A percentile compares a stretch with the other conserved stretches of the same genome.
These are phyloP conservation scores for Phasianus colchicus DNA, from an alignment of 2,113 vertebrate species.

Conservation along the genomic window DNA sequence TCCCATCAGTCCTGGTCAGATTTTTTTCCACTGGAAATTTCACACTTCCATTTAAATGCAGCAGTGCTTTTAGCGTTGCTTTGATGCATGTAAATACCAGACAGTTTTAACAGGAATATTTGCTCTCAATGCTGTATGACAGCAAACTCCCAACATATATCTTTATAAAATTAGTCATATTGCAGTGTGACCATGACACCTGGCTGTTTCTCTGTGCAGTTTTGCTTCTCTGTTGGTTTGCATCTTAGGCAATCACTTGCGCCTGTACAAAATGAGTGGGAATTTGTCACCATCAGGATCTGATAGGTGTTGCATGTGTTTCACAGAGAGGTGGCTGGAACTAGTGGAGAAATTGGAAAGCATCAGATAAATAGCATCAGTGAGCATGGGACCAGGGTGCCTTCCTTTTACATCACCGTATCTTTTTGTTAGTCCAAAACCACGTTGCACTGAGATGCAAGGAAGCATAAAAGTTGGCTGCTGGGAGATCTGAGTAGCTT, in stretches of 20 bases:
- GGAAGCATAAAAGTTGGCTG: not conserved
- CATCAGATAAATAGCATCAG: not conserved
- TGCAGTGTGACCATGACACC: not conserved
- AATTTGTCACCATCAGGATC: not conserved
- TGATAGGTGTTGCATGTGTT: not conserved
- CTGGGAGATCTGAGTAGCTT: constrained; percentile 1
- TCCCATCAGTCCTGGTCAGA: not conserved
- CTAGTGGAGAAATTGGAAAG: too few relatives aligned
- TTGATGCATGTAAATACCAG: not conserved
- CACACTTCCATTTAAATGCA: too few relatives aligned
- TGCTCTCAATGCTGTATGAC: not conserved
- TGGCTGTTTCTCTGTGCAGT: not conserved
- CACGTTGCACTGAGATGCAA: not conserved
- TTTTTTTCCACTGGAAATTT: not conserved
- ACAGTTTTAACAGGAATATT: not conserved
- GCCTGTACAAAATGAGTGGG: too few relatives aligned
- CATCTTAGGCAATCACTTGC: not conserved
- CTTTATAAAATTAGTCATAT: not conserved
- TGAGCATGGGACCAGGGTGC: not conserved
- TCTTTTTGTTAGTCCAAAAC: not conserved
- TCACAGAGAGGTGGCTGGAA: not conserved
- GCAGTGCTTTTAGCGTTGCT: not conserved
- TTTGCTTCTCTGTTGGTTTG: not conserved
- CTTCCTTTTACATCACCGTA: not conserved
- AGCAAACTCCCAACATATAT: not conserved